These are phyloP conservation scores for Epizoanthus fatuus DNA, from an alignment of 92 coral and sea anemone genomes.

Conservation along the genomic window DNA sequence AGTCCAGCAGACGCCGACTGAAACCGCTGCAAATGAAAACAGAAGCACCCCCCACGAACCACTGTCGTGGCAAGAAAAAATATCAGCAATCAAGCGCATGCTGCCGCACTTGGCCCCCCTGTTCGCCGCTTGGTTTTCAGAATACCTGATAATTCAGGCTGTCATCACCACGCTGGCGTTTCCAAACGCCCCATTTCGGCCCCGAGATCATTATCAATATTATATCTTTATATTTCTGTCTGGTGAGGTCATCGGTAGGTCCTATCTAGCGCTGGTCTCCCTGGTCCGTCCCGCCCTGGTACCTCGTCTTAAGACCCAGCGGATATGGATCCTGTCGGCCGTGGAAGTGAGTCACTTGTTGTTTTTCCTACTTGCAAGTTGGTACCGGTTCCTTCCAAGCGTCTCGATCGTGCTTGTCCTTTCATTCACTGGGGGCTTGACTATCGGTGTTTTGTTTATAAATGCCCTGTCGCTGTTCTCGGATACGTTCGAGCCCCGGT, in stretches of 20 bases:
- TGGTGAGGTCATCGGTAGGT: conserved; percentile 89
- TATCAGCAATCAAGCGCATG: conserved; percentile 70
- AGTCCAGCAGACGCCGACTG: conserved; percentile 13
- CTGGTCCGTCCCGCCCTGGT: conserved; percentile 73
- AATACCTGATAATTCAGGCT: conserved; percentile 84
- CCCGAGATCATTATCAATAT: conserved; percentile 93
- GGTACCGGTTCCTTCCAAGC: conserved; percentile 88
- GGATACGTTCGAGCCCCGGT: conserved; percentile 75
- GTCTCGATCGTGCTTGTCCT: conserved; percentile 73
- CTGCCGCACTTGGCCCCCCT: conserved; percentile 72
- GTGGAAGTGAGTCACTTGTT: conserved; percentile 77
- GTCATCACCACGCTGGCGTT: conserved; percentile 88
- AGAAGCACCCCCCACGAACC: conserved; percentile 24
- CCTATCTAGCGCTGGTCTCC: conserved; percentile 73
- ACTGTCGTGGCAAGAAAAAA: conserved; percentile 76
- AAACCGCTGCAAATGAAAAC: conserved; percentile 23
- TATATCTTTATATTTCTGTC: conserved; percentile 80
- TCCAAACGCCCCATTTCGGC: conserved; percentile 87
- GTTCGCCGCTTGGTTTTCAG: conserved; percentile 88
- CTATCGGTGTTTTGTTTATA: conserved; percentile 75
- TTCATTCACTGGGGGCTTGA: conserved; percentile 83
- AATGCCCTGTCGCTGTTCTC: conserved; percentile 80
- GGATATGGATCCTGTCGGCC: conserved; percentile 80
- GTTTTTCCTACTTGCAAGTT: conserved; percentile 79
- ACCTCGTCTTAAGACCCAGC: conserved; percentile 71